These are phyloP conservation scores for Lepus timidus DNA, from an alignment of 2,113 vertebrate species.

Conservation along the genomic window DNA sequence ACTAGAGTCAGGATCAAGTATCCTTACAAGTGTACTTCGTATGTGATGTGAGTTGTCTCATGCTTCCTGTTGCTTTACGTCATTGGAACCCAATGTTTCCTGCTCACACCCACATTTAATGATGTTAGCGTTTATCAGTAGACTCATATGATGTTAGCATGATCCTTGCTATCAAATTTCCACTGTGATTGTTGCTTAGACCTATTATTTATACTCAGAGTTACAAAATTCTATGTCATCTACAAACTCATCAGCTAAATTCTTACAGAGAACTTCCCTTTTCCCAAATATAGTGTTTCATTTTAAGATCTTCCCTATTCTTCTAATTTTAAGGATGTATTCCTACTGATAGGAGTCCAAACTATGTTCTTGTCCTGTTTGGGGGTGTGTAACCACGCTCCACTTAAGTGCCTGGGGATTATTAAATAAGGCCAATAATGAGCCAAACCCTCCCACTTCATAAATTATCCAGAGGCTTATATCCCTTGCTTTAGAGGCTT, in stretches of 20 bases:
- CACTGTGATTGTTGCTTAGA: neutral
- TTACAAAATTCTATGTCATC: conserved; percentile 21
- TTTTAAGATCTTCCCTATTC: conserved; percentile 48
- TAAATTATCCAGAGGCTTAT: conserved; percentile 77
- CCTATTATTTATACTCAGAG: conserved; percentile 12
- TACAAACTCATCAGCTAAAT: neutral
- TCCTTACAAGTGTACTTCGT: neutral
- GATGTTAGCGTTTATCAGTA: neutral
- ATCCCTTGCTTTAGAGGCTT: conserved; percentile 69
- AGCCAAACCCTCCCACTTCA: conserved; percentile 68
- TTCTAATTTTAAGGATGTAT: conserved; percentile 46
- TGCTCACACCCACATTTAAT: neutral
- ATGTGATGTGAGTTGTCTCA: neutral
- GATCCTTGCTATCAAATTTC: neutral
- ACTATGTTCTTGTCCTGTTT: conserved; percentile 52
- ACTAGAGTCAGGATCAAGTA: neutral
- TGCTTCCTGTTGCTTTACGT: neutral
- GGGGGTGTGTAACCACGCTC: conserved; percentile 44
- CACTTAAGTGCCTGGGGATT: conserved; percentile 64
- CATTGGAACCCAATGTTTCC: neutral
- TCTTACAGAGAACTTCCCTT: conserved; percentile 14
- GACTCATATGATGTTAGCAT: neutral
- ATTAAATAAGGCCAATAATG: conserved; percentile 80
- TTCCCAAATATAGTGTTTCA: neutral
- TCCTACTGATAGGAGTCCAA: conserved; percentile 28